phyloP scores from a whole-genome alignment of 2,888 invertebrate genomes.

The Lasius platythorax region DNA sequence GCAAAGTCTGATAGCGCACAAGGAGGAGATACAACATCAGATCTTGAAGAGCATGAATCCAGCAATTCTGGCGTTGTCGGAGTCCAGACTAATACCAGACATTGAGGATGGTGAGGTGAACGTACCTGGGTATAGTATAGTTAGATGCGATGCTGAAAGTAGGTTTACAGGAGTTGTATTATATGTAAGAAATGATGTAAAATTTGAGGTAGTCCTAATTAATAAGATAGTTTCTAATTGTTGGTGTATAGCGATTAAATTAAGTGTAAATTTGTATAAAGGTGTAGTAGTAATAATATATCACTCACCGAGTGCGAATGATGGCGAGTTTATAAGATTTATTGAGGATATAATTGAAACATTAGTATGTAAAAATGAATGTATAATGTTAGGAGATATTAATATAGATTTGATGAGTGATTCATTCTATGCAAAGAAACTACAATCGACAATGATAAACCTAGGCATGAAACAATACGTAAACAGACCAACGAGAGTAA shows the following conservation, averaged over 20 bases:
- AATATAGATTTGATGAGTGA: background rate
- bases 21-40: too few relatives aligned
- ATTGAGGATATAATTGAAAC: too few relatives aligned
- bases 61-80: too few relatives aligned
- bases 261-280: constrained; percentile 19
- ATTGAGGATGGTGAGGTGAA: constrained; percentile 5
- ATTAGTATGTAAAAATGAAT: background rate
- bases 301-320: background rate
- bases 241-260: background rate
- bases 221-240: constrained; percentile 3
- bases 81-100: constrained; percentile 4
- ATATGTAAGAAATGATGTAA: background rate
- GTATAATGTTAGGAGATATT: background rate
- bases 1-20: too few relatives aligned
- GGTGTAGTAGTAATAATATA: constrained; percentile 32
- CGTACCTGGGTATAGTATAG: constrained; percentile 27
- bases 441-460: background rate
- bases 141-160: constrained; percentile 46
- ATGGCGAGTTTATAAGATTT: too few relatives aligned
- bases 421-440: constrained; percentile 14
- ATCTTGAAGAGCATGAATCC: too few relatives aligned
- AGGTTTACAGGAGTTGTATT: too few relatives aligned
- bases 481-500: background rate
- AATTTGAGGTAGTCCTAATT: background rate
- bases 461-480: too few relatives aligned